These are phyloP conservation scores for Drosophila varians DNA, from an alignment of 1,140 invertebrate species.

Conservation along the genomic window DNA sequence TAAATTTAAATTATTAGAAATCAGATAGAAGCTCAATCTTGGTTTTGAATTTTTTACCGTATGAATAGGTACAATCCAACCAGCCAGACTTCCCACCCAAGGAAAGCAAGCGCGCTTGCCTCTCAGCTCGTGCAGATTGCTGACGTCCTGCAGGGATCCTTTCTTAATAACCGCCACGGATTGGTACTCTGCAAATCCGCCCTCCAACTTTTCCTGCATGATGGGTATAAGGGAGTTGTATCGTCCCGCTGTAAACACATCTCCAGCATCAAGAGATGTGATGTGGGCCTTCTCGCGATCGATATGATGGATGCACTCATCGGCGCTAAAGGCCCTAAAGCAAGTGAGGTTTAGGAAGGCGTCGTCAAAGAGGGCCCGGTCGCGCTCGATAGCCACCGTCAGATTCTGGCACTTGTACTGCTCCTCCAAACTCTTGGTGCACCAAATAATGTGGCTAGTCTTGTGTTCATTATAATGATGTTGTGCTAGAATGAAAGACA, in stretches of 20 bases:
- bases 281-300: conserved; percentile 92
- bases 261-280: conserved; percentile 94
- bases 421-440: conserved; percentile 89
- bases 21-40: neutral
- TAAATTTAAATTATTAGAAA: neutral
- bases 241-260: conserved; percentile 95
- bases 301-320: conserved; percentile 92
- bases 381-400: conserved; percentile 86
- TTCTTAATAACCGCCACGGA: conserved; percentile 94
- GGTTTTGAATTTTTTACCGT: conserved; percentile 86
- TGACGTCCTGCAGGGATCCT: conserved; percentile 86
- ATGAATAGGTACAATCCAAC: conserved; percentile 96
- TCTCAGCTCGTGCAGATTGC: conserved; percentile 87
- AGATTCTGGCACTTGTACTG: conserved; percentile 91
- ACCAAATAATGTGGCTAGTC: conserved; percentile 86
- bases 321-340: conserved; percentile 88
- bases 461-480: conserved; percentile 73
- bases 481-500: conserved; percentile 53
- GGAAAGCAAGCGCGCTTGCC: conserved; percentile 94
- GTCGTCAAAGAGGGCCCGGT: conserved; percentile 87
- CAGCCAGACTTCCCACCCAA: conserved; percentile 94
- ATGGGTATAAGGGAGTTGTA: conserved; percentile 97
- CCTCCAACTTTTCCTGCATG: conserved; percentile 88
- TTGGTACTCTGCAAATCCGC: conserved; percentile 88
- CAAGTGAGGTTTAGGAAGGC: conserved; percentile 87